These are phyloP conservation scores for Ericerus pela DNA, from an alignment of 1,140 invertebrate species.

Conservation along the genomic window DNA sequence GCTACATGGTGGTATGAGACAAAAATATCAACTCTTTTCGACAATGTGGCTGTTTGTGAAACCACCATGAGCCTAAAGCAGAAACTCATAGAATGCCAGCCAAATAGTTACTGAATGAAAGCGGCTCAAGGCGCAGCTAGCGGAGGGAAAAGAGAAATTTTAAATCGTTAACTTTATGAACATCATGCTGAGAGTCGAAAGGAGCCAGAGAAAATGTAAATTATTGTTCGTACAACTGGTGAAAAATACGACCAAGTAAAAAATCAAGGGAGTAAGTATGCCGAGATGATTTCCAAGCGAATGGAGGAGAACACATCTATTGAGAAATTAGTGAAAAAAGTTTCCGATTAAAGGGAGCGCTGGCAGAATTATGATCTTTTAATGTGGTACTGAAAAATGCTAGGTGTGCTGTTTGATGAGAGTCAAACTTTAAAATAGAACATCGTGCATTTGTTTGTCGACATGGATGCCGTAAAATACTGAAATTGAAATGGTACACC, in stretches of 20 bases:
- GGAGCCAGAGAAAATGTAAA: background rate
- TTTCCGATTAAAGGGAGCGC: background rate
- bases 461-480: background rate
- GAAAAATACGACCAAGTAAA: background rate
- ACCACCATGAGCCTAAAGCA: background rate
- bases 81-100: background rate
- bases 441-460: background rate
- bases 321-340: background rate
- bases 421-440: background rate
- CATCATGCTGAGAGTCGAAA: background rate
- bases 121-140: background rate
- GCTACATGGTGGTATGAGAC: background rate
- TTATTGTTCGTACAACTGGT: background rate
- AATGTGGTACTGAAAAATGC: background rate
- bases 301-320: conserved; percentile 1
- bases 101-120: background rate
- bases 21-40: background rate
- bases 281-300: background rate
- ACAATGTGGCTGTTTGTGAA: background rate
- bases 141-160: background rate
- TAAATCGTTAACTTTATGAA: background rate
- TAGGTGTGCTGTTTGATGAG: background rate
- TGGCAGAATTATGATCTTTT: background rate
- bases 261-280: background rate
- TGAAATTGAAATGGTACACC: background rate